Conservation (phyloP, 2,888 invertebrate genomes). For the Perizoma flavofasciatum region DNA sequence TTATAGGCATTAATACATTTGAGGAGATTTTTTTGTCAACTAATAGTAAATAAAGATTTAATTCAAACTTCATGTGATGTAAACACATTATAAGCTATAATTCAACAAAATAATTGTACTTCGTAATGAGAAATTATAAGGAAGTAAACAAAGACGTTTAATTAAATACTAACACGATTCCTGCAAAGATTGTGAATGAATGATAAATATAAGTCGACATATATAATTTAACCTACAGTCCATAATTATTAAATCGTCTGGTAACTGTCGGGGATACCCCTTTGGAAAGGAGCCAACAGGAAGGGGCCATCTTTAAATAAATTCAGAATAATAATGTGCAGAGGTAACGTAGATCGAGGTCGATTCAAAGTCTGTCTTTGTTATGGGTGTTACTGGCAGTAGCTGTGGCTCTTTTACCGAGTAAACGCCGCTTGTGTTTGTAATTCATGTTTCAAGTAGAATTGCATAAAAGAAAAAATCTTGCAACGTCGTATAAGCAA, state of each 20-base stretch:
- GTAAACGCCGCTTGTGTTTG: constrained; percentile 25
- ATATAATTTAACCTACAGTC: constrained; percentile 61
- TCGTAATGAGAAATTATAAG: not conserved
- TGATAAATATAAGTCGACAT: constrained; percentile 51
- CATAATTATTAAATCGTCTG: constrained; percentile 79
- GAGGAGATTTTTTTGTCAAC: no score
- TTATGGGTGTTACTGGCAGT: constrained; percentile 23
- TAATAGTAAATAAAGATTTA: no score
- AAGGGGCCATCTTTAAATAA: constrained; percentile 75
- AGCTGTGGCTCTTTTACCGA: constrained; percentile 15
- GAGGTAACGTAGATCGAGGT: constrained; percentile 51
- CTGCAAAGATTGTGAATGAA: constrained; percentile 41
- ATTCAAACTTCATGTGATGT: no score
- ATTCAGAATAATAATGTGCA: constrained; percentile 71
- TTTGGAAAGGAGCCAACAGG: constrained; percentile 78
- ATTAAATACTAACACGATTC: constrained; percentile 6
- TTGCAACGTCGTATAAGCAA: constrained; percentile 11
- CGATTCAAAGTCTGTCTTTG: constrained; percentile 47
- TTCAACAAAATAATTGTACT: not conserved
- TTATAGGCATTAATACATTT: no score
- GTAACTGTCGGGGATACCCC: constrained; percentile 78
- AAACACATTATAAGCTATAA: not conserved
- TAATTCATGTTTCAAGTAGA: constrained; percentile 11
- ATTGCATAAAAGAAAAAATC: not conserved
- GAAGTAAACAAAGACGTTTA: constrained; percentile 2